Base-by-base conservation (phyloP, 2,113 vertebrate species). In the Peromyscus maniculatus region DNA sequence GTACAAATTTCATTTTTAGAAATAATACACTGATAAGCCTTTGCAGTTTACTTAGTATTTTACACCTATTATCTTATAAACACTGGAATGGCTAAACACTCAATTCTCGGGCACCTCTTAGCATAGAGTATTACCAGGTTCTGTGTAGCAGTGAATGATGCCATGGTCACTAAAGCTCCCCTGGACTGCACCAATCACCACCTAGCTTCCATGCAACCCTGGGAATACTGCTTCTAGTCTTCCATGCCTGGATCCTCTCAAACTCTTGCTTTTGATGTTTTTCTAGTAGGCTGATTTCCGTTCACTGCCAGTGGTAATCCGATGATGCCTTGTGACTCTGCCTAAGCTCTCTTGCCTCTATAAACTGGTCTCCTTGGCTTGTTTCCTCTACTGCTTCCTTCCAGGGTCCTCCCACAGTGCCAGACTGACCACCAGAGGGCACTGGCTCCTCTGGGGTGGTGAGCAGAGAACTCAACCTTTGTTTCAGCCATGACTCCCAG, bases 181-280 rank as follows among this genome's bases (percentile, higher is more conserved):
- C 7, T 9, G 39, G n/a, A 11, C 36, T 57, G 3, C 21, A 31
- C 77, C 19, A 6, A 67, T 1, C 59, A 49, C 52, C 39, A 8
- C 1, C 31, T 39, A 46, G 55, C 28, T 79, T 26, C 82, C 59
- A 31, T 26, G 11, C 7, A 15, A 12, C 19, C 64, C 67, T 33
- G 52, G 39, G 17, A 78, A 26, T 1, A 4, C 43, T 0, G 1
- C 22, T 49, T 57, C 71, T 11, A 52, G 66, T 78, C 77, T 46
- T 17, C n/a, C 19, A 6, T 5, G 3, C 55, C 39, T 69, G 2
- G 11, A 17, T 26, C 43, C 69, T 62, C 66, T 36, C 59, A 12
- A 5, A 16, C 43, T 49, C 4, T 5, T 1, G 1, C 36, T 22
- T 88, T 28, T 10, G 55, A 2, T 5, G 9, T 21, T 5, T 17